Conservation (phyloP, 2,797 vertebrate genomes). For the Tarsius wallacei region DNA sequence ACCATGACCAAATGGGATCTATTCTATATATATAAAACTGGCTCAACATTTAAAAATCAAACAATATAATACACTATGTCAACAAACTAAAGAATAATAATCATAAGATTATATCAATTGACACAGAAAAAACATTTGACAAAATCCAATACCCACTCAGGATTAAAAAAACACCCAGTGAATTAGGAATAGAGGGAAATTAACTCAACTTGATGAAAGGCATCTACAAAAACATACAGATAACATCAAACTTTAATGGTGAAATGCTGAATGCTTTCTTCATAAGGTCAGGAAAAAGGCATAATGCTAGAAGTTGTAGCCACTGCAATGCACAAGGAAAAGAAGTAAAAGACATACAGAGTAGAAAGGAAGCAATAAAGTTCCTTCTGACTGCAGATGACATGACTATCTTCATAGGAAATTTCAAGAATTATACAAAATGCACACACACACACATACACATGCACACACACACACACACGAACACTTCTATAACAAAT, state of each 20-base stretch:
- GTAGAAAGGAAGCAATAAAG: not conserved
- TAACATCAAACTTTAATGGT: slow-evolving; percentile 23
- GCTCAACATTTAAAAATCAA: not conserved
- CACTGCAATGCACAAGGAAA: not conserved
- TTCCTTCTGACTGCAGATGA: not conserved
- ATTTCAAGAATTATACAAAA: not conserved
- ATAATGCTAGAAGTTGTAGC: not conserved
- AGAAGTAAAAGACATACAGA: not conserved
- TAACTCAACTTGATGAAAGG: not conserved
- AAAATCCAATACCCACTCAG: not conserved
- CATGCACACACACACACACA: not conserved
- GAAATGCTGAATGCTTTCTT: not conserved
- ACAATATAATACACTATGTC: not conserved
- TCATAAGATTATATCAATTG: not conserved
- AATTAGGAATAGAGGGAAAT: not conserved
- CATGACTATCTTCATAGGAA: not conserved
- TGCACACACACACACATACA: not conserved
- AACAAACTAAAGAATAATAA: not conserved
- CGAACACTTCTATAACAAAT: not conserved
- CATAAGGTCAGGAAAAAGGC: not conserved
- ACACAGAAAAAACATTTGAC: not conserved
- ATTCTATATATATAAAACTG: not conserved
- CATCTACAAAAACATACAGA: not conserved
- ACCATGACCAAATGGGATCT: not conserved
- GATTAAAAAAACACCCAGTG: not conserved